Conservation (phyloP, 2,113 vertebrate genomes). For the Nicator chloris region DNA sequence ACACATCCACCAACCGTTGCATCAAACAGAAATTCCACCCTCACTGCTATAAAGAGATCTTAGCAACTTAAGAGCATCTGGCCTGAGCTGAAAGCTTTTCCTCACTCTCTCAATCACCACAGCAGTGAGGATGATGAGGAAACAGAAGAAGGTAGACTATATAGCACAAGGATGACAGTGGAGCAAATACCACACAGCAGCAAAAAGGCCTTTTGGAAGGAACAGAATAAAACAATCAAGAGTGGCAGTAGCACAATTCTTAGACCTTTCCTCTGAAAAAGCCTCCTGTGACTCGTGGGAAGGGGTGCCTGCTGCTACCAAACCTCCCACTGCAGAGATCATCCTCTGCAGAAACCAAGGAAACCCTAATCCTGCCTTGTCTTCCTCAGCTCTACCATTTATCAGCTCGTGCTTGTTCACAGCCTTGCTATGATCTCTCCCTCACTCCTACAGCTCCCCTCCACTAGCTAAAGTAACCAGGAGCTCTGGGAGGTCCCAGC, state of each 20-base stretch:
- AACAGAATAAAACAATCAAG: not conserved
- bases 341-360: conserved; percentile 20
- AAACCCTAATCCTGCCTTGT: not conserved
- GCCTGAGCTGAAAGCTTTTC: not conserved
- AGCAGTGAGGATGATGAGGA: not conserved
- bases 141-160: not conserved
- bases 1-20: not conserved
- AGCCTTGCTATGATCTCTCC: not conserved
- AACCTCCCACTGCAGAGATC: conserved; percentile 30
- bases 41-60: not conserved
- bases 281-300: not conserved
- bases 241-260: not conserved
- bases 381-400: not conserved
- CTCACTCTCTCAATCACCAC: not conserved
- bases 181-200: fast-evolving
- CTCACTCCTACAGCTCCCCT: not conserved
- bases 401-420: not conserved
- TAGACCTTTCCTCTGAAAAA: not conserved
- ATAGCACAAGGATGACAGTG: not conserved
- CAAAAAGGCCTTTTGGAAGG: not conserved
- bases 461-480: not conserved
- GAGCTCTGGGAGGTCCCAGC: not conserved
- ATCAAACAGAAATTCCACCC: not conserved
- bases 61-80: not conserved
- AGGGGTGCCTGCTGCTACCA: conserved; percentile 34